Evolutionary conservation across 2,888 invertebrate species (phyloP), one percentile per base, ranked within the genome.

Genomic region (Plagiodera versicolora): DNA sequence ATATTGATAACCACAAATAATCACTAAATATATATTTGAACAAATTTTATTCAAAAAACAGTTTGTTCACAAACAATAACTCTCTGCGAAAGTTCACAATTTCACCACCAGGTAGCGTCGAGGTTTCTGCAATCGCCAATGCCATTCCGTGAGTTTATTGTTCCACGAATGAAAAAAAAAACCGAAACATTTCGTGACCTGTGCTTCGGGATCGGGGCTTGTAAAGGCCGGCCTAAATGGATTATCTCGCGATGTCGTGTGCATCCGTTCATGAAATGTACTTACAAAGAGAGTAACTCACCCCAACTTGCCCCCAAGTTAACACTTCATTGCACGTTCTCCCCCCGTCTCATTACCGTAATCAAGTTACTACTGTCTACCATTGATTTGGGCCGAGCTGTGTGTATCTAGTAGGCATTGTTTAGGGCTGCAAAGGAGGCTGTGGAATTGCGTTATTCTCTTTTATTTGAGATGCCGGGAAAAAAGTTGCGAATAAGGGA

Each of bases 201-300:
- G 75, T 74, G 73, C 72, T 75, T 74, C 74, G 77, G 74, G 71
- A 32, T 32, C 68, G 70, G 70, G 73, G 73, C 76, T 75, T 76
- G 76, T 76, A 78, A 77, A 78, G 77, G 76, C 76, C 76, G 74
- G 67, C 70, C 69, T 77, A 77, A 78, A 76, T 73, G 77, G 76
- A 77, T 77, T 77, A 78, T 61, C 73, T 30, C 70, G 63, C 75
- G 72, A 74, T 73, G 74, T 73, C 74, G 73, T 72, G 75, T 75
- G 75, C 78, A 75, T 69, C 77, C 77, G 76, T 70, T 78, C 72
- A 76, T 75, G 78, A 77, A 78, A 78, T 78, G 69, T 75, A 73
- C 75, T 78, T 78, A 78, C 61, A 66, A 65, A 63, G 63, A 70
- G 66, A 73, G 70, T 68, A 65, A 68, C 65, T 62, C 70, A 69